Evolutionary conservation across 1,140 invertebrate genomes (phyloP).

Genomic region (Ectropis grisescens): DNA sequence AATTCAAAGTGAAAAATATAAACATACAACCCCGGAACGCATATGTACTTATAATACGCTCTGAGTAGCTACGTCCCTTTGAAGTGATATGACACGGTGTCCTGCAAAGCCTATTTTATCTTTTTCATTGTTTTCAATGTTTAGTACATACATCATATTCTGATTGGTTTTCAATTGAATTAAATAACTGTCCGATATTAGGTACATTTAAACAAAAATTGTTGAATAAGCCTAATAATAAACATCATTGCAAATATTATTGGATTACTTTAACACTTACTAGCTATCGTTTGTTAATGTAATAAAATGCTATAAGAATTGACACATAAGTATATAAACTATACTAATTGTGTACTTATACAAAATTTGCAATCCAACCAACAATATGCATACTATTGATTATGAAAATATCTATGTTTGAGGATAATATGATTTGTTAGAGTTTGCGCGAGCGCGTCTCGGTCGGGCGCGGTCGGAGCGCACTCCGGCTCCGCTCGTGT

Average conservation of each 20-base stretch:
- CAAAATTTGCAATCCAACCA: slow-evolving; percentile 66
- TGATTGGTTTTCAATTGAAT: too few relatives aligned
- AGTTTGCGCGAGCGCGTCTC: slow-evolving; percentile 8
- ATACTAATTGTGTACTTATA: slow-evolving; percentile 70
- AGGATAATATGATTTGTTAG: slow-evolving; percentile 34
- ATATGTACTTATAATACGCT: too few relatives aligned
- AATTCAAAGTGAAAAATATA: too few relatives aligned
- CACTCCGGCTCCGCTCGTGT: too few relatives aligned
- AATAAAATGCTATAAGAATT: slow-evolving; percentile 71
- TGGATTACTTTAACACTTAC: slow-evolving; percentile 65
- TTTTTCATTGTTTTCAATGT: too few relatives aligned
- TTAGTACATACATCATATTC: too few relatives aligned
- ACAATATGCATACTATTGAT: slow-evolving; percentile 66
- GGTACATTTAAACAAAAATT: slow-evolving; percentile 18
- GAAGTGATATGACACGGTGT: too few relatives aligned
- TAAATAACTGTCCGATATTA: too few relatives aligned
- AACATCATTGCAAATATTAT: slow-evolving; percentile 34
- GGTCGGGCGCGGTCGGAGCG: background rate
- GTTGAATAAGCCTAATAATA: slow-evolving; percentile 39
- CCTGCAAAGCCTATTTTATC: too few relatives aligned
- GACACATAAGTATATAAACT: slow-evolving; percentile 73
- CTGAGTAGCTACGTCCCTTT: too few relatives aligned
- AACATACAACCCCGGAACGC: too few relatives aligned
- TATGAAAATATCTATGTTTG: slow-evolving; percentile 63
- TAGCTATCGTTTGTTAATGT: slow-evolving; percentile 63